Evolutionary conservation across 2,888 invertebrate genomes (phyloP), one percentile per base, ranked within the genome.

Genomic region (Phymatocera aterrima): DNA sequence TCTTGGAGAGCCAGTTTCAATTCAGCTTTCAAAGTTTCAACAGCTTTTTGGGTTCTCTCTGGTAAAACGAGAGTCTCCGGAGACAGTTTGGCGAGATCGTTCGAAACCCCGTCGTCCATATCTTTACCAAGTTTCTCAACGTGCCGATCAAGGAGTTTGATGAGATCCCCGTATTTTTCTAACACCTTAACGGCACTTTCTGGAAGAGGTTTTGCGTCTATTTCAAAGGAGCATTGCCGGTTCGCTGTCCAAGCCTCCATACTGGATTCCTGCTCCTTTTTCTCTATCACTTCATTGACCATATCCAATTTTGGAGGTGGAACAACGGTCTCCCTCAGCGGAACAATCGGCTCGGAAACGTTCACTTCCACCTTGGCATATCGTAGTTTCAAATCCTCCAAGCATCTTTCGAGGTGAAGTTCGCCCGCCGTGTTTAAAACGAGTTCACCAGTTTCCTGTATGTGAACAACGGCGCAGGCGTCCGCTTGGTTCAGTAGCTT

Each of bases 401-500:
- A 92, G 91, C 99, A 99, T 87, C 98, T 95, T 88, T 99, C 97
- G 77, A 99, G 93, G 91, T 99, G 99, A 1, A 99, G 97, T 92
- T 99, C 98, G 0, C 99, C 99, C 1, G 99, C 96, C 0, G 99
- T 98, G 1, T 97, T 94, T 40, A 99, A 92, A 0, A 99, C 97
- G 88, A 98, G 96, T 88, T 99, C 99, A 0, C 99, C 99, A 0
- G 96, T 97, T 87, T 98, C 97, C 90, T 98, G 97, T 18, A 99
- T 93, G 0, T 96, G 91, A 1, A 97, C 96, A 90, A 96, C 94
- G 0, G 98, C 98, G 90, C 98, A 97, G 0, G 98, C 97, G 91
- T 99, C 99, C 0, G 97, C 96, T 91, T 98, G 98, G 90, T 98
- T 97, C 8, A 99, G 92, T 28, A 98, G 91, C 88, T 95, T 95